Evolutionary conservation across 2,797 vertebrate genomes (phyloP).

Genomic region (Malurus splendens): DNA sequence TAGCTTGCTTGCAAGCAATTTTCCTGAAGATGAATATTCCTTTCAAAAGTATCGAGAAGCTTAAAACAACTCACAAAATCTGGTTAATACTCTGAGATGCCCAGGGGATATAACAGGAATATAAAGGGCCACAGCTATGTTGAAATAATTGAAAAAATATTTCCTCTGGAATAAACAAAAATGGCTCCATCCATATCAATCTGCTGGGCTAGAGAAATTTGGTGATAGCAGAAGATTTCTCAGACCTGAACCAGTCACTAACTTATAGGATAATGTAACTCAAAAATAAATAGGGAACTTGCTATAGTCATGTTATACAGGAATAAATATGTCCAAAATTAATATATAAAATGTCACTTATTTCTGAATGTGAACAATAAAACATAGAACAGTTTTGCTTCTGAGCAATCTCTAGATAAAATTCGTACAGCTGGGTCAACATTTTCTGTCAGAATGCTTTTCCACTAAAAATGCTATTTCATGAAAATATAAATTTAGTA

Average conservation of each 20-base stretch:
- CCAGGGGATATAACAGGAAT: not conserved
- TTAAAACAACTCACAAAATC: not conserved
- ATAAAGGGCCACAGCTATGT: not conserved
- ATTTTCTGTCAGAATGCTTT: not conserved
- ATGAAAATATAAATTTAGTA: not conserved
- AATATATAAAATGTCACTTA: not conserved
- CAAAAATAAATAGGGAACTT: not conserved
- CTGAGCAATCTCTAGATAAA: not conserved
- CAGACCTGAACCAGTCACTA: not conserved
- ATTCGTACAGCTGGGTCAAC: not conserved
- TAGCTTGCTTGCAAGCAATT: not conserved
- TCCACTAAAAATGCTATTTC: not conserved
- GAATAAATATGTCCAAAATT: not conserved
- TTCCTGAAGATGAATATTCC: constrained; percentile 1
- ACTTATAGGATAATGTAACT: not conserved
- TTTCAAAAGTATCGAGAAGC: not conserved
- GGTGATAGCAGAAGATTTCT: not conserved
- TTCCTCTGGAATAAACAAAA: constrained; percentile 11
- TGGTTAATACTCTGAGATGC: not conserved
- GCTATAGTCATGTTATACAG: not conserved
- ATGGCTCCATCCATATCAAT: not conserved
- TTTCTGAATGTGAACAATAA: not conserved
- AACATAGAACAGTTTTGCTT: not conserved
- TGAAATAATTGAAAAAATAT: constrained; percentile 15
- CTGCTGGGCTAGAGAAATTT: not conserved